Evolutionary conservation across 1,140 invertebrate genomes (phyloP).

Genomic region (Eufriesea mexicana): DNA sequence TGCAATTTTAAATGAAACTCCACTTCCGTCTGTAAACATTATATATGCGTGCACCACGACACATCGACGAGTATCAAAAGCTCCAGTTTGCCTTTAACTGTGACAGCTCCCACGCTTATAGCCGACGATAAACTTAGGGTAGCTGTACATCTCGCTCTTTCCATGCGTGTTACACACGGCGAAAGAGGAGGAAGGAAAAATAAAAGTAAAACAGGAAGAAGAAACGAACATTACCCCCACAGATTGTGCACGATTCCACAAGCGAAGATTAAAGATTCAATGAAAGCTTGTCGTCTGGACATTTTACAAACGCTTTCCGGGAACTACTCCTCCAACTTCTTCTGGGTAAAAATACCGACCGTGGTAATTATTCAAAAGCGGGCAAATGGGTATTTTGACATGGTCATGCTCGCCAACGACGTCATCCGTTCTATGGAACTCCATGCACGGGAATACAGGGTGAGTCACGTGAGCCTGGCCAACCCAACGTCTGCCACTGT

Average conservation of each 20-base stretch:
- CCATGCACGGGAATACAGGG: conserved; percentile 30
- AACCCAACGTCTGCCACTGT: background rate
- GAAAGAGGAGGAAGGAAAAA: too few species aligned
- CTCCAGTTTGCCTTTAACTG: too few species aligned
- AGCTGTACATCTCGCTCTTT: too few species aligned
- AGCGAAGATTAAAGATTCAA: conserved; percentile 10
- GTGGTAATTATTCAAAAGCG: conserved; percentile 44
- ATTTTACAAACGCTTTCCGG: conserved; percentile 46
- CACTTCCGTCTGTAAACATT: too few species aligned
- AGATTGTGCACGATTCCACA: background rate
- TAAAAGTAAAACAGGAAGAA: background rate
- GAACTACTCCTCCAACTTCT: background rate
- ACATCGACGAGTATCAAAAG: too few species aligned
- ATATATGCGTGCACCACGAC: too few species aligned
- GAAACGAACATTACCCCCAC: background rate
- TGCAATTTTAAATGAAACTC: too few species aligned
- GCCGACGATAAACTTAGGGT: too few species aligned
- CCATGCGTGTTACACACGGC: too few species aligned
- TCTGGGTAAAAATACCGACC: conserved; percentile 27
- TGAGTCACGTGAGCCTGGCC: background rate
- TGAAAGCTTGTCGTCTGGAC: conserved; percentile 29
- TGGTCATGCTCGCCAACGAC: conserved; percentile 1
- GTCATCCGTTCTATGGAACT: conserved; percentile 50
- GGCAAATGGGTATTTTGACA: conserved; percentile 54
- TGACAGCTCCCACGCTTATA: too few species aligned